Percentiles rank a stretch among this genome's conserved stretches.
Conservation (phyloP, 1,140 invertebrate species). For the Sipha flava region DNA sequence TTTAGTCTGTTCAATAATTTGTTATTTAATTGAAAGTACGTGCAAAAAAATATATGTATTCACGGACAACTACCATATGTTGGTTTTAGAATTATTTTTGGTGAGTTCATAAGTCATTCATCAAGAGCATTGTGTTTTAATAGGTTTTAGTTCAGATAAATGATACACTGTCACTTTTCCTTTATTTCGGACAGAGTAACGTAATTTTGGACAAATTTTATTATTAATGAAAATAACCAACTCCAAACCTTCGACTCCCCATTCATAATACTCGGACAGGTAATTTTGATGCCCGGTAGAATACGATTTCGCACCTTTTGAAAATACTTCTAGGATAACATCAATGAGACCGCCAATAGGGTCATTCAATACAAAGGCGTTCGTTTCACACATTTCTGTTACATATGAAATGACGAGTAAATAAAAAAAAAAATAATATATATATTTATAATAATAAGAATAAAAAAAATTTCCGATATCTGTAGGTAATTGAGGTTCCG, state of each 20-base stretch:
- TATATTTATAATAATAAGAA: background rate
- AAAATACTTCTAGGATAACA: background rate
- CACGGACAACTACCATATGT: slow-evolving; percentile 8
- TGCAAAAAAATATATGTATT: background rate
- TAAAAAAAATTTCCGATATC: background rate
- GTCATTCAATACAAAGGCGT: background rate
- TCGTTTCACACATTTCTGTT: background rate
- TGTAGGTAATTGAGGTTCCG: background rate
- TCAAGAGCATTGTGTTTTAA: slow-evolving; percentile 1
- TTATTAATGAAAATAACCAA: background rate
- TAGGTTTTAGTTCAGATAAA: background rate
- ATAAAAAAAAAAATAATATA: background rate
- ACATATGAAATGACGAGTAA: background rate
- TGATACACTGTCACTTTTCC: background rate
- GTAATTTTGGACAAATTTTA: background rate
- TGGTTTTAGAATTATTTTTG: background rate
- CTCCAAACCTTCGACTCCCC: background rate
- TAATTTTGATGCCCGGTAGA: background rate
- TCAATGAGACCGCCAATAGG: slow-evolving; percentile 13
- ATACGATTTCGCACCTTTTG: slow-evolving; percentile 6
- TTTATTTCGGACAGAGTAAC: background rate
- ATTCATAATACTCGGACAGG: background rate
- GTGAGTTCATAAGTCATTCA: background rate
- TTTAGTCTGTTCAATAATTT: slow-evolving; percentile 3
- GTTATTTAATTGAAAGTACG: slow-evolving; percentile 27